phyloP scores from a whole-genome alignment of 35 echinoderm and acorn worm genomes.

The Nesometra sesokonis region DNA sequence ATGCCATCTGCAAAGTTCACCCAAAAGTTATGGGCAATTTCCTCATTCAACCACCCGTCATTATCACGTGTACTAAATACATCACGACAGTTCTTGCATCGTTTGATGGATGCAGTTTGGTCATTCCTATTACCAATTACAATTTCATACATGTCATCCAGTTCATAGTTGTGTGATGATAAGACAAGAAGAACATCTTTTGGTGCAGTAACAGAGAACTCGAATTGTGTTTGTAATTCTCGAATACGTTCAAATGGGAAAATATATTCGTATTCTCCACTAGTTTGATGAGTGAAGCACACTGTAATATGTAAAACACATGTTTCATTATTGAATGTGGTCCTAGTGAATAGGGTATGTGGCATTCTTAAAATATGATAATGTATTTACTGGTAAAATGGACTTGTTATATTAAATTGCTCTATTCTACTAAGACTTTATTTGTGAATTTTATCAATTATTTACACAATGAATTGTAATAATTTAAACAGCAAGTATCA shows the following conservation, averaged over 20 bases:
- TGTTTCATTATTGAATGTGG: no score
- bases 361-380: no score
- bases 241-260: neutral
- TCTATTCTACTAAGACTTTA: no score
- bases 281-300: neutral
- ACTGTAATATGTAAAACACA: no score
- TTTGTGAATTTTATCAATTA: no score
- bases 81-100: conserved; percentile 3
- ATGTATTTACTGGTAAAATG: no score
- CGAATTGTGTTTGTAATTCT: neutral
- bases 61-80: neutral
- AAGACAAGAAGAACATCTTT: neutral
- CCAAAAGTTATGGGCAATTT: neutral
- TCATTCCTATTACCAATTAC: conserved; percentile 4
- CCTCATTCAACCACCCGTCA: neutral
- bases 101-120: neutral
- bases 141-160: conserved; percentile 20
- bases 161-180: neutral
- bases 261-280: neutral
- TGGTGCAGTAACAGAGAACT: neutral
- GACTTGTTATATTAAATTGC: no score
- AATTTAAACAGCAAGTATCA: no score
- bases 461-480: no score
- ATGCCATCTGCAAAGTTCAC: conserved; percentile 5
- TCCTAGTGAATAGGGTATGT: no score